A percentile compares a stretch with the other conserved stretches of the same genome.
Evolutionary conservation across 2,888 invertebrate species (phyloP).

Genomic region (Gymnocheta viridis): DNA sequence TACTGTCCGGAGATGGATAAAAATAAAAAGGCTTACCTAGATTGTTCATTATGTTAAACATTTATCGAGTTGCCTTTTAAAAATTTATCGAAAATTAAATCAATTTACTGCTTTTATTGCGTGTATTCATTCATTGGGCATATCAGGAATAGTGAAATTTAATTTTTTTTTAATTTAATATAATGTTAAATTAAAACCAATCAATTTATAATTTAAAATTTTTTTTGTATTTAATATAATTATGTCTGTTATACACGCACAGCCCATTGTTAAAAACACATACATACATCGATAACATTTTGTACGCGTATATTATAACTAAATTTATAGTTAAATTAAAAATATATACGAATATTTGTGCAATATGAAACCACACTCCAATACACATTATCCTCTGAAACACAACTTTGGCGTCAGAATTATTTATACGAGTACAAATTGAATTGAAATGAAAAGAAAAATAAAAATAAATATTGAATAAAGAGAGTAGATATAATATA

Average conservation of each 20-base stretch:
- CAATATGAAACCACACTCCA: not conserved
- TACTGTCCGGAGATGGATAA: no score
- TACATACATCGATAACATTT: not conserved
- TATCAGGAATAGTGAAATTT: conserved; percentile 44
- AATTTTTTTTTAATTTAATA: conserved; percentile 46
- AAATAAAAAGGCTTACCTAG: no score
- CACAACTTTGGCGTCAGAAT: not conserved
- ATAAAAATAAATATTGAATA: not conserved
- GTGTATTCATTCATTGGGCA: not conserved
- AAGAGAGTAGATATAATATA: not conserved
- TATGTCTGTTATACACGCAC: not conserved
- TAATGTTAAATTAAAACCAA: conserved; percentile 36
- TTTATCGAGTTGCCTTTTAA: no score
- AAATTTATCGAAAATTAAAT: not conserved
- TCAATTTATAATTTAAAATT: conserved; percentile 36
- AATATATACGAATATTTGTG: not conserved
- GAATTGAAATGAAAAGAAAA: not conserved
- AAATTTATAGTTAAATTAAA: not conserved
- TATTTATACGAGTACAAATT: not conserved
- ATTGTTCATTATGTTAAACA: no score
- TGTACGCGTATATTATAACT: not conserved
- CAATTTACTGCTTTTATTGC: not conserved
- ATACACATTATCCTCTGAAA: not conserved
- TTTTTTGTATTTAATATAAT: conserved; percentile 30
- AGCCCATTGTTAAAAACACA: not conserved